Evolutionary conservation across 1,140 invertebrate species (phyloP).

Genomic region (Pentalonia nigronervosa): DNA sequence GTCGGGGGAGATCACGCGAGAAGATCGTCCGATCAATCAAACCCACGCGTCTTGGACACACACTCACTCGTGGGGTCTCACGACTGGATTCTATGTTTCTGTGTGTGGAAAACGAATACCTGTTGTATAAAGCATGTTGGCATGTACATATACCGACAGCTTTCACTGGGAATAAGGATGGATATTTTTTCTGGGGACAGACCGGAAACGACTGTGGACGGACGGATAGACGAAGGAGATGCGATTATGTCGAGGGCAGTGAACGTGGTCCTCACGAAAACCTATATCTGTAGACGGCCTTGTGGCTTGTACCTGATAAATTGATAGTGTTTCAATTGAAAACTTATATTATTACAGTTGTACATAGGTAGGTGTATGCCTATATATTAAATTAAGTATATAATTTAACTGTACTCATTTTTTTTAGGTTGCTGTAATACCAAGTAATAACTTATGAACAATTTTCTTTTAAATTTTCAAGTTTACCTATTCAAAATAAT

Average conservation of each 20-base stretch:
- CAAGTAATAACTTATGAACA: no score
- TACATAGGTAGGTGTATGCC: background rate
- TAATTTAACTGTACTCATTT: background rate
- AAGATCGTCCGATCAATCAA: slow-evolving; percentile 57
- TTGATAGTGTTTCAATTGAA: background rate
- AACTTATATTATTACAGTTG: background rate
- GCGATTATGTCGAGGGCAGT: background rate
- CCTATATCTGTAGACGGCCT: background rate
- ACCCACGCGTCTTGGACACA: slow-evolving; percentile 42
- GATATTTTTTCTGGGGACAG: slow-evolving; percentile 16
- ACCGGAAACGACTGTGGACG: slow-evolving; percentile 25
- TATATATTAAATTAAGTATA: no score
- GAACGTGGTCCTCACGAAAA: slow-evolving; percentile 1
- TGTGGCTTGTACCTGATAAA: background rate
- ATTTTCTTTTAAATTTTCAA: no score
- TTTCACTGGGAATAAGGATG: slow-evolving; percentile 25
- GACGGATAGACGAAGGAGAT: background rate
- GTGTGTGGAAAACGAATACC: background rate
- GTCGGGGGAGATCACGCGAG: slow-evolving; percentile 34
- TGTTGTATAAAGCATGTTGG: slow-evolving; percentile 16
- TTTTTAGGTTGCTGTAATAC: background rate
- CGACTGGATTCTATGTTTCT: slow-evolving; percentile 4
- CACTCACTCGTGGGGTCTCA: slow-evolving; percentile 27
- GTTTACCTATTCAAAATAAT: no score
- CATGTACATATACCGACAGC: background rate